Base-by-base conservation (phyloP, 2,113 vertebrate species). In the Oncorhynchus gorbuscha region DNA sequence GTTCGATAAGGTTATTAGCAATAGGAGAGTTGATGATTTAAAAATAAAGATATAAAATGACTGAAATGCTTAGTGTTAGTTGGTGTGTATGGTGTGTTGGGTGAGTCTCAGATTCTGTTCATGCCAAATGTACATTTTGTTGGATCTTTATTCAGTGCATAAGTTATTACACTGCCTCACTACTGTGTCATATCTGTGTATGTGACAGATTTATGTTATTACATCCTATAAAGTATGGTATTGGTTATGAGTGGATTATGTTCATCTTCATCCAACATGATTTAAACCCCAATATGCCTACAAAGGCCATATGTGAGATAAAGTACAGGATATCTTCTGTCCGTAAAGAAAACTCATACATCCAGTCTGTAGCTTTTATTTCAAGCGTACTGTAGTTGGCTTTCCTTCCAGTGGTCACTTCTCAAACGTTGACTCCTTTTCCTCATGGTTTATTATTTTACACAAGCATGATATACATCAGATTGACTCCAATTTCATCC, bases 401-500 rank as follows among this genome's bases (percentile, higher is more conserved):
- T 58, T 75, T 73, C 71, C 80, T 66, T 77, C 71, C 75, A 84
- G 77, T 39, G 75, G 79, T 83, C 78, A 84, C 74, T 81, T 71
- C 74, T 80, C 71, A 77, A 80, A 72, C 81, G 78, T 87, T 82
- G 79, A 74, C 85, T 86, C 82, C 72, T 87, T 87, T 83, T 83
- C 51, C 65, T 30, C 65, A 67, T 67, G 65, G 65, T 67, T 67
- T 67, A 30, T 67, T 69, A 32, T 62, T 62, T 62, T 62, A n/a
- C 30, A 32, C 67, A 45, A 32, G 67, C 67, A 69, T 67, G 28
- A 67, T 35, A 32, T 69, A 69, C 67, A 69, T 69, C 67, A 35
- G 18, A 39, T 69, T 69, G 67, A 69, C 67, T 69, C 67, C 67
- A 69, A 28, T 69, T 39, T 69, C 67, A 39, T 32, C 26, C 18